A percentile compares a stretch with the other conserved stretches of the same genome.
Evolutionary conservation across 2,113 vertebrate species (phyloP).

Genomic region (Cacatua alba): DNA sequence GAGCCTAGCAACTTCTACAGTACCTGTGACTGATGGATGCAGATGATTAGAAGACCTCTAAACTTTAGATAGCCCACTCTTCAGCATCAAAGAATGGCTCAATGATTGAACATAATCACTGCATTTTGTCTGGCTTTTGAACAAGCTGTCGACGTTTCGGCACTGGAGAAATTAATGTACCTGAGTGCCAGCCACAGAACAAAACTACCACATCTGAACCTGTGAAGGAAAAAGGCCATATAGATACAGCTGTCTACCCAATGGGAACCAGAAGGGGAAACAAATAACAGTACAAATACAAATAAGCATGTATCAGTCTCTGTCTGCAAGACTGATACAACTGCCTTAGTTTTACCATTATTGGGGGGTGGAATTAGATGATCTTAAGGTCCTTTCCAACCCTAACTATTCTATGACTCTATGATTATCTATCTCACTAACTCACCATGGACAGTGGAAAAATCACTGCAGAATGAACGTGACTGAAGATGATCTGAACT

Average conservation of each 20-base stretch:
- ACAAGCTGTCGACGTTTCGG: accelerated
- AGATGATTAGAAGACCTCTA: background rate
- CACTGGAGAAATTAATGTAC: background rate
- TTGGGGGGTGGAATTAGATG: background rate
- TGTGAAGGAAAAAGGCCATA: background rate
- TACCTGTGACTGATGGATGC: background rate
- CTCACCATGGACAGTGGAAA: background rate
- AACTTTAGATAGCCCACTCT: background rate
- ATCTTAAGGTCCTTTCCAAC: background rate
- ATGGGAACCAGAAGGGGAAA: background rate
- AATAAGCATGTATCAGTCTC: accelerated
- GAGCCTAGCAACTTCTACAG: background rate
- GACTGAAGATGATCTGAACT: background rate
- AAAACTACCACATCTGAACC: background rate
- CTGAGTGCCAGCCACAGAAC: background rate
- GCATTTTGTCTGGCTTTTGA: background rate
- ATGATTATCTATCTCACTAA: background rate
- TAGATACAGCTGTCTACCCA: background rate
- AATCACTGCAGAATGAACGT: accelerated
- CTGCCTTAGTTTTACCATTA: background rate
- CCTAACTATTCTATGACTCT: background rate
- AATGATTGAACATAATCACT: too few relatives aligned
- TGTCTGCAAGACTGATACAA: background rate
- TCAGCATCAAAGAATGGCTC: background rate
- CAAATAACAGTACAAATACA: background rate